Percentiles rank a stretch among this genome's conserved stretches.
Conservation (phyloP, 2,888 invertebrate genomes). For the Scaptomyza flava region DNA sequence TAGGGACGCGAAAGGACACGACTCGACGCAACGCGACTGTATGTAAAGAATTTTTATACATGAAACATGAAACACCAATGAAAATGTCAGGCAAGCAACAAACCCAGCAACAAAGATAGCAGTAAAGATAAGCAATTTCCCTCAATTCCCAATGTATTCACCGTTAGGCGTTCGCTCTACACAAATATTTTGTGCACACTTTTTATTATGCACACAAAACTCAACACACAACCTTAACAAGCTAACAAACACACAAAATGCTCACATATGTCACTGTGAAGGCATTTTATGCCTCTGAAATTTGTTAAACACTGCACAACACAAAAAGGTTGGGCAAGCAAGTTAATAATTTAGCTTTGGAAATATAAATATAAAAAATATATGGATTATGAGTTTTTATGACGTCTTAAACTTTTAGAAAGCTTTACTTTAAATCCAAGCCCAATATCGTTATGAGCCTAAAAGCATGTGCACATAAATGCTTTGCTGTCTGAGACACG, state of each 20-base stretch:
- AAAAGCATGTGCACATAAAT: background rate
- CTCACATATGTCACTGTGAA: constrained; percentile 58
- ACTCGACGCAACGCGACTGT: constrained; percentile 2
- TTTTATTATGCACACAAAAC: constrained; percentile 75
- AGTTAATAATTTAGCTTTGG: no score
- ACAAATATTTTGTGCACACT: constrained; percentile 70
- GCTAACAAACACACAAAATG: constrained; percentile 26
- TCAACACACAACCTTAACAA: constrained; percentile 26
- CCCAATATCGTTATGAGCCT: background rate
- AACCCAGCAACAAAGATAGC: constrained; percentile 57
- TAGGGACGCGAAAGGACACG: background rate
- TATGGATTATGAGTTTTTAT: no score
- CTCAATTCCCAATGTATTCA: constrained; percentile 64
- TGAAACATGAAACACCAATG: constrained; percentile 78
- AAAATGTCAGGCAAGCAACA: constrained; percentile 68
- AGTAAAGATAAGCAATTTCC: constrained; percentile 72
- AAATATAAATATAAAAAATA: no score
- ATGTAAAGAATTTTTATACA: constrained; percentile 70
- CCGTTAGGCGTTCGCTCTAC: constrained; percentile 53
- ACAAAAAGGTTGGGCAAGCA: constrained; percentile 11
- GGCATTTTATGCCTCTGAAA: constrained; percentile 53
- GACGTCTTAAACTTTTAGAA: no score
- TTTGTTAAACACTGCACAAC: constrained; percentile 50
- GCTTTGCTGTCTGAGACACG: background rate
- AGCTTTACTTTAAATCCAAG: no score